Percentiles rank a stretch among this genome's conserved stretches.
Conservation (phyloP, 2,888 invertebrate genomes). For the Rugalucina vietnamica region DNA sequence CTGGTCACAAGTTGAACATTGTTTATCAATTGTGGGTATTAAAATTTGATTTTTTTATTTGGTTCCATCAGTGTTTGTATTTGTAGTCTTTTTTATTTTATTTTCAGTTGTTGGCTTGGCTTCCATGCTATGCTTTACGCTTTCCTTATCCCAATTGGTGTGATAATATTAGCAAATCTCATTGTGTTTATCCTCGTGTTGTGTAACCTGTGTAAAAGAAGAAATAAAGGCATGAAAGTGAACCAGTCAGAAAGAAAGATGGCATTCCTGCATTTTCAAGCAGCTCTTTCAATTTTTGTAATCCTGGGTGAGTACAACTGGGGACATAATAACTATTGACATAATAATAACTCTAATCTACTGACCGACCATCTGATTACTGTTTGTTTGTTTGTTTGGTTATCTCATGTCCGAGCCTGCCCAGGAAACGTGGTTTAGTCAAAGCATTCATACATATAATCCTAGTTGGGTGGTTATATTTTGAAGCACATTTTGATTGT, state of each 20-base stretch:
- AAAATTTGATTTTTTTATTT: too few relatives aligned
- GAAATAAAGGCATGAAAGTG: constrained; percentile 81
- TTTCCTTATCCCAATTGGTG: constrained; percentile 78
- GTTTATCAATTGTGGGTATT: too few relatives aligned
- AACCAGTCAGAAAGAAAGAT: constrained; percentile 76
- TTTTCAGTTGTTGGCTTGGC: constrained; percentile 80
- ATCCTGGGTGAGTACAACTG: constrained; percentile 70
- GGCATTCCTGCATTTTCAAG: constrained; percentile 78
- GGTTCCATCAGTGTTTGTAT: not conserved
- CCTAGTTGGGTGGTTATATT: too few relatives aligned
- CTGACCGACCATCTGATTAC: too few relatives aligned
- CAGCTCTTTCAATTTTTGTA: constrained; percentile 72
- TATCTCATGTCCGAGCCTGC: too few relatives aligned
- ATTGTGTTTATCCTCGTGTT: constrained; percentile 74
- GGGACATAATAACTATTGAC: too few relatives aligned
- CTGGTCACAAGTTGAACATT: too few relatives aligned
- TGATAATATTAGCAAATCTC: constrained; percentile 74
- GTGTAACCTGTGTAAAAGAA: constrained; percentile 67
- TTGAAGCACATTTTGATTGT: too few relatives aligned
- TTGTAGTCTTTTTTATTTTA: not conserved
- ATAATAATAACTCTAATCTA: too few relatives aligned
- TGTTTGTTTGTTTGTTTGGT: too few relatives aligned
- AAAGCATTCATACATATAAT: too few relatives aligned
- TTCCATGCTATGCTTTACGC: constrained; percentile 75
- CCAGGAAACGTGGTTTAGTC: too few relatives aligned